phyloP scores from a whole-genome alignment of 2,113 vertebrate species.

The Tricholaema leucomelas region DNA sequence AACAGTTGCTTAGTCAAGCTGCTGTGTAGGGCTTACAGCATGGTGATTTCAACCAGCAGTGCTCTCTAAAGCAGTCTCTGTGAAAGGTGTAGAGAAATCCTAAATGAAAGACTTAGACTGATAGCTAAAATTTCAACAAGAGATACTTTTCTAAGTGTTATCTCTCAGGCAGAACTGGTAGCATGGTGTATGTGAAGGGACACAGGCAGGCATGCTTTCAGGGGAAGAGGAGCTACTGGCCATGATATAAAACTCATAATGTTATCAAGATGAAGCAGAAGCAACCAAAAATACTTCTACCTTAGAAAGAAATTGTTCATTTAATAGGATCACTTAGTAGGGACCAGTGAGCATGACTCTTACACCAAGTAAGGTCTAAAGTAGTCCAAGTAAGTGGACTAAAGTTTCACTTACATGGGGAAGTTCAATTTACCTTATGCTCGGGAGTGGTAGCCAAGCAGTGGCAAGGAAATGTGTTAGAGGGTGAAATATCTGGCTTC shows the following conservation, averaged over 20 bases:
- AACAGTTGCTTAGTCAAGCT: neutral
- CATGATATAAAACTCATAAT: neutral
- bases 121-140: neutral
- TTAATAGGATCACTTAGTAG: neutral
- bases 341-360: neutral
- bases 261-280: neutral
- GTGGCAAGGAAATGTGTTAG: neutral
- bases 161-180: neutral
- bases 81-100: neutral
- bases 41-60: neutral
- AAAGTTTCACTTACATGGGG: neutral
- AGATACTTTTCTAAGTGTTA: neutral
- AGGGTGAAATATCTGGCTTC: neutral
- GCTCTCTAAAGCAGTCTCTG: neutral
- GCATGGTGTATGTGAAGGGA: neutral
- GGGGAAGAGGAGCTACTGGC: neutral
- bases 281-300: neutral
- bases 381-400: too few species aligned
- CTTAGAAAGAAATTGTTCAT: neutral
- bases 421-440: neutral
- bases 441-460: neutral
- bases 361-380: too few species aligned
- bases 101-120: neutral
- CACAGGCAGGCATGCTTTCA: accelerated
- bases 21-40: neutral